phyloP scores from a whole-genome alignment of 1,140 invertebrate genomes.

The Grapholita molesta region DNA sequence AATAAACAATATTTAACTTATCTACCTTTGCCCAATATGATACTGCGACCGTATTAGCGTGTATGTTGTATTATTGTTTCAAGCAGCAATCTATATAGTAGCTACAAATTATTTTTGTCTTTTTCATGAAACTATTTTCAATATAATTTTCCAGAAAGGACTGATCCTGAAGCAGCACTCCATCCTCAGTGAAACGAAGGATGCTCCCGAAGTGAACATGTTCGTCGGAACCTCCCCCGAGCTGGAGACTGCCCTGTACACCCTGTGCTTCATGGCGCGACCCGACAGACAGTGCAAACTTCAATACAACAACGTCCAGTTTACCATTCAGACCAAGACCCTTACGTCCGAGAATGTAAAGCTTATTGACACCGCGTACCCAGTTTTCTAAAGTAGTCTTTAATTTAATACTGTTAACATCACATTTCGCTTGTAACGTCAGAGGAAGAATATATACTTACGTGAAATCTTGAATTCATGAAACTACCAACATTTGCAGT shows the following conservation, averaged over 20 bases:
- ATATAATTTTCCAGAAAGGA: slow-evolving; percentile 57
- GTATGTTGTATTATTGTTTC: no score
- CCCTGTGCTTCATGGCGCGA: slow-evolving; percentile 89
- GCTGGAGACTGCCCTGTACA: slow-evolving; percentile 94
- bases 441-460: background rate
- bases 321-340: slow-evolving; percentile 68
- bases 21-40: no score
- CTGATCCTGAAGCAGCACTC: slow-evolving; percentile 70
- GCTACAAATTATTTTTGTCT: background rate
- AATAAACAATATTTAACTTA: no score
- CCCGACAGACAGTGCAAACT: slow-evolving; percentile 79
- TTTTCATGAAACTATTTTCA: background rate
- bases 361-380: slow-evolving; percentile 66
- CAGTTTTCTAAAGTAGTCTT: slow-evolving; percentile 40
- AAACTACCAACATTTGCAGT: background rate
- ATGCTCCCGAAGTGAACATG: slow-evolving; percentile 77
- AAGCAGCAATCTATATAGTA: no score
- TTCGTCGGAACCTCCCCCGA: slow-evolving; percentile 96
- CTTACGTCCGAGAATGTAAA: slow-evolving; percentile 54
- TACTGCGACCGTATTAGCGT: no score
- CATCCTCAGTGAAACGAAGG: slow-evolving; percentile 64
- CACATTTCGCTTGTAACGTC: background rate
- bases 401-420: background rate
- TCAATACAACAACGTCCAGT: slow-evolving; percentile 56
- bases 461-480: background rate